Base-by-base conservation (phyloP, 2,888 invertebrate species). In the Hypercompe scribonia region DNA sequence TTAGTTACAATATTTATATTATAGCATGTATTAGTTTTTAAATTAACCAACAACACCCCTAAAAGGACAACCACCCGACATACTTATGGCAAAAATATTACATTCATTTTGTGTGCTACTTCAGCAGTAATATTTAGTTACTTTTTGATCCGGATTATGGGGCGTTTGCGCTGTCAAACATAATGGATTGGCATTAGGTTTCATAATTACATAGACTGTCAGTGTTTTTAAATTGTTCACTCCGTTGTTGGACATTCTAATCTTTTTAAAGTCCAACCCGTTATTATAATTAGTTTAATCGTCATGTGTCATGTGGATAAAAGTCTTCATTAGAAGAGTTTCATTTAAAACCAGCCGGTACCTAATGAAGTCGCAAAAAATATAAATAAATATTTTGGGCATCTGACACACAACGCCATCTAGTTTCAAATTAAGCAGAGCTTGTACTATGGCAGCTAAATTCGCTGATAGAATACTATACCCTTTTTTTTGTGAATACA, bases 81-180 rank as follows among this genome's bases (percentile, higher is more conserved):
- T 68, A 74, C 73, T 84, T 80, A 84, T 66, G 72, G 50, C 71
- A 31, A 74, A 82, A 80, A 83, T 76, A 75, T 75, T 77, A 75
- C 73, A 78, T 70, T 74, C 68, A 73, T 75, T 75, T 75, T 77
- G 74, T 77, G 75, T 66, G 76, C 78, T 77, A 61, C 63, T 75
- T 68, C 68, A 54, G 80, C 75, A 70, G 72, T 73, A 72, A 77
- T 73, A 24, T 70, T 46, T 64, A 34, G 72, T 66, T 46, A 67
- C 39, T 54, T 33, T 75, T 71, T 50, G 68, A 65, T 54, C 34
- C 36, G 61, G 68, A 58, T 67, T 33, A 42, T 34, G 1, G 36
- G 67, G 42, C 58, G 69, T 50, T 68, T 42, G 46, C 28, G 72
- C 70, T 46, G 67, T 84, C 76, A 77, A 78, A 70, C 28, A 67